A percentile compares a stretch with the other conserved stretches of the same genome.
These are phyloP conservation scores for Episyrphus balteatus DNA, from an alignment of 1,140 invertebrate genomes.

Conservation along the genomic window DNA sequence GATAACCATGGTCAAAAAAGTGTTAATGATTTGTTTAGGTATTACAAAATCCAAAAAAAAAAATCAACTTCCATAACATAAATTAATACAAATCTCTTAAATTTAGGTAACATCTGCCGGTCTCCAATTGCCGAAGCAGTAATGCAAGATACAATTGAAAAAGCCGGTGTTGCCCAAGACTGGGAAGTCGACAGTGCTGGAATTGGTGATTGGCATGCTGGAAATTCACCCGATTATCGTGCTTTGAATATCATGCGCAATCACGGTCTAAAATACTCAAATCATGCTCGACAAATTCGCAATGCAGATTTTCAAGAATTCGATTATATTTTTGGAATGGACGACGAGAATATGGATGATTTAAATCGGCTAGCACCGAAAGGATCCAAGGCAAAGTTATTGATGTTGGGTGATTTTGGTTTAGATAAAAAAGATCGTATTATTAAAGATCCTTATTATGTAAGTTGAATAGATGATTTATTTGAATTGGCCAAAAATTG, in stretches of 20 bases:
- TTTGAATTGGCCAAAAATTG: not conserved
- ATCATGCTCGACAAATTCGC: slow-evolving; percentile 63
- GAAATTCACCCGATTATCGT: slow-evolving; percentile 65
- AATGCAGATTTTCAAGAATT: slow-evolving; percentile 62
- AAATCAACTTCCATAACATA: not conserved
- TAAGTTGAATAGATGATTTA: slow-evolving; percentile 40
- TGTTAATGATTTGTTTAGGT: slow-evolving; percentile 46
- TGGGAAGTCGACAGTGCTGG: slow-evolving; percentile 86
- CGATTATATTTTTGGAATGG: slow-evolving; percentile 88
- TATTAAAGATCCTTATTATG: slow-evolving; percentile 85
- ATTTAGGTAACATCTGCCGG: slow-evolving; percentile 81
- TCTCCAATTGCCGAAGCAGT: slow-evolving; percentile 91
- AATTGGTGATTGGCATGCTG: slow-evolving; percentile 72
- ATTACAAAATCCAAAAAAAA: slow-evolving; percentile 10
- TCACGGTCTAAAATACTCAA: slow-evolving; percentile 59
- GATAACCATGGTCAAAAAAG: slow-evolving; percentile 22
- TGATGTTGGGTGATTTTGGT: slow-evolving; percentile 72
- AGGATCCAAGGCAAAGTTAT: slow-evolving; percentile 54
- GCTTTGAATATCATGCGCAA: slow-evolving; percentile 59
- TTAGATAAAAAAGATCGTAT: slow-evolving; percentile 57
- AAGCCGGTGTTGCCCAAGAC: slow-evolving; percentile 45
- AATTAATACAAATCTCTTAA: not conserved
- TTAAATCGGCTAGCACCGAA: slow-evolving; percentile 51
- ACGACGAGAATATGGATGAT: slow-evolving; percentile 65
- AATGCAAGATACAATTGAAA: slow-evolving; percentile 58